phyloP scores from a whole-genome alignment of 1,140 invertebrate species.

The Arctopsyche grandis region DNA sequence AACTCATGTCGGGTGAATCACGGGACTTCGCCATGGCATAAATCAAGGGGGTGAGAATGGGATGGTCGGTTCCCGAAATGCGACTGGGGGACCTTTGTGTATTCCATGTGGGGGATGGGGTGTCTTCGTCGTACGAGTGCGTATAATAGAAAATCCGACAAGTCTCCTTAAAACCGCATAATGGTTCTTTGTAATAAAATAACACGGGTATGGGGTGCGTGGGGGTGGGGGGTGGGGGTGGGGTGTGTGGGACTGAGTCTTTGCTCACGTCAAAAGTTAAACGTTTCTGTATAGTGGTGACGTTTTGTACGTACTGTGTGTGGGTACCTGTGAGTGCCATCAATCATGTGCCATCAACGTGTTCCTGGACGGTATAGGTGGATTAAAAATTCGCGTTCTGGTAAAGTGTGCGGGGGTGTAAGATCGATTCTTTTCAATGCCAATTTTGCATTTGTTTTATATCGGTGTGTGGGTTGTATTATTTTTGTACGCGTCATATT shows the following conservation, averaged over 20 bases:
- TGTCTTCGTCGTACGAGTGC: no score
- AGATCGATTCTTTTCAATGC: no score
- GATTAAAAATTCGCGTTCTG: no score
- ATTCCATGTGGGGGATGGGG: not conserved
- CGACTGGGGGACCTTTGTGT: constrained; percentile 6
- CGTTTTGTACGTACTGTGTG: not conserved
- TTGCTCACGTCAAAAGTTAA: not conserved
- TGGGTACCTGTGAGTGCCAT: not conserved
- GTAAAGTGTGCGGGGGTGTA: no score
- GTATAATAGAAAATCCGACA: constrained; percentile 7
- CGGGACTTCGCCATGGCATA: constrained; percentile 7
- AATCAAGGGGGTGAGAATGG: constrained; percentile 24
- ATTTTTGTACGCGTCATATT: no score
- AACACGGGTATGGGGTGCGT: not conserved
- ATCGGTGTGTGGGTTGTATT: no score
- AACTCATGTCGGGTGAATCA: constrained; percentile 21
- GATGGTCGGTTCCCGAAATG: not conserved
- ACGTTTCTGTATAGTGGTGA: not conserved
- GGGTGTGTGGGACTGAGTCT: not conserved
- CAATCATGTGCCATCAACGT: no score
- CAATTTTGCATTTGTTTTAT: no score
- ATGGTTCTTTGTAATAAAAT: not conserved
- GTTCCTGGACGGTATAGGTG: no score
- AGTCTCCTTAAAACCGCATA: constrained; percentile 7
- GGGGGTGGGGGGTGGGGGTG: not conserved